These are phyloP conservation scores for Virgularia gustaviana DNA, from an alignment of 92 coral and sea anemone species.

Conservation along the genomic window DNA sequence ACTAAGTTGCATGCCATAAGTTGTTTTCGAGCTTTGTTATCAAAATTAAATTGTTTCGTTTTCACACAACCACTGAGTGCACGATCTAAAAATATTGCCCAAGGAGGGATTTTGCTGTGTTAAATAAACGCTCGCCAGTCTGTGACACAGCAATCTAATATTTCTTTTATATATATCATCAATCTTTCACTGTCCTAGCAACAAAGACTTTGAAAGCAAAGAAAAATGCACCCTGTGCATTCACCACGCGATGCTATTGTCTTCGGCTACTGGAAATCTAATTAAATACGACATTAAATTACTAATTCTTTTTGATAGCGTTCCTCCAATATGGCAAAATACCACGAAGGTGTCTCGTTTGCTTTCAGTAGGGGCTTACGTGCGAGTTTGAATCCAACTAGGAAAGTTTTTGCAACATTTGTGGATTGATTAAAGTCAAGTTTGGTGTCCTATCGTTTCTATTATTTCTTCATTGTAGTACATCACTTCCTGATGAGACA, in stretches of 20 bases:
- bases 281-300: neutral
- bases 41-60: too few species aligned
- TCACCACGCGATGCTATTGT: constrained; percentile 16
- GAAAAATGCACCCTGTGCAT: neutral
- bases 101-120: neutral
- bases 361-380: too few species aligned
- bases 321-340: too few species aligned
- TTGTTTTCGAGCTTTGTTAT: too few species aligned
- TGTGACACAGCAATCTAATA: constrained; percentile 4
- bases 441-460: neutral
- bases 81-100: too few species aligned
- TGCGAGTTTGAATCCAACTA: too few species aligned
- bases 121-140: neutral
- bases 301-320: neutral
- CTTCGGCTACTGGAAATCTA: constrained; percentile 7
- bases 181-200: constrained; percentile 14
- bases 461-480: neutral
- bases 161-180: constrained; percentile 8
- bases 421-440: too few species aligned
- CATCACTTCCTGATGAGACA: constrained; percentile 31
- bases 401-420: too few species aligned
- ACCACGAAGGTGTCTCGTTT: too few species aligned
- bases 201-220: constrained; percentile 20
- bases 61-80: too few species aligned
- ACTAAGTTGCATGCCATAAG: too few species aligned